phyloP scores from a whole-genome alignment of 2,113 vertebrate species.

The Jacana jacana region DNA sequence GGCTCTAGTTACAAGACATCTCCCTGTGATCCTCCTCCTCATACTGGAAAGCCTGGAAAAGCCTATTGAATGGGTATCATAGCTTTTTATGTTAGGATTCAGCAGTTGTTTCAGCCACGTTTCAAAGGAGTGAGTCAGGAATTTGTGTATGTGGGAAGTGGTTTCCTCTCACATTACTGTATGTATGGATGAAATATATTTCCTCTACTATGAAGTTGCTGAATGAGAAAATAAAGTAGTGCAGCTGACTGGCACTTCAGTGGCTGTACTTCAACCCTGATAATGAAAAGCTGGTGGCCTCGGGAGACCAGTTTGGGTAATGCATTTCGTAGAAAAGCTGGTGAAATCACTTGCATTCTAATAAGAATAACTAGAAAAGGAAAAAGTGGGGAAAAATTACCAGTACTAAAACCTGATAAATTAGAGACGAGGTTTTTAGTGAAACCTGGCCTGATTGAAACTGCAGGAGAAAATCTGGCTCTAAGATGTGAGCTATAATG shows the following conservation, averaged over 20 bases:
- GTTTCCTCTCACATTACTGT: slow-evolving; percentile 55
- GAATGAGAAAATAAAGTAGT: slow-evolving; percentile 31
- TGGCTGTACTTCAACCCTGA: background rate
- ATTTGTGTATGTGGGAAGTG: slow-evolving; percentile 57
- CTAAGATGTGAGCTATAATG: background rate
- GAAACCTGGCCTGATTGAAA: background rate
- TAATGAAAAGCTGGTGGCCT: background rate
- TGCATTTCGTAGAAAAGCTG: background rate
- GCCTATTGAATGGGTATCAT: background rate
- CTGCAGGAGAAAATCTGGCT: background rate
- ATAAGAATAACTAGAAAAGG: background rate
- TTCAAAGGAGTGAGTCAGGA: slow-evolving; percentile 57
- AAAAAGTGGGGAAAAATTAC: background rate
- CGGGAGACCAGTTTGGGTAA: background rate
- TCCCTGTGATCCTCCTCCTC: slow-evolving; percentile 19
- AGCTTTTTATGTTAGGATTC: slow-evolving; percentile 23
- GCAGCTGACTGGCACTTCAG: slow-evolving; percentile 5
- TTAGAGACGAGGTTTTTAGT: background rate
- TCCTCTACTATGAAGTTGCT: slow-evolving; percentile 19
- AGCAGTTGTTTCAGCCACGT: slow-evolving; percentile 33
- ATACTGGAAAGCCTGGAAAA: slow-evolving; percentile 7
- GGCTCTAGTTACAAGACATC: background rate
- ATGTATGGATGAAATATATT: slow-evolving; percentile 29
- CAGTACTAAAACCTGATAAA: background rate
- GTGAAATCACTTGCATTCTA: background rate